These are phyloP conservation scores for Congeria kusceri DNA, from an alignment of 2,888 invertebrate genomes.

Conservation along the genomic window DNA sequence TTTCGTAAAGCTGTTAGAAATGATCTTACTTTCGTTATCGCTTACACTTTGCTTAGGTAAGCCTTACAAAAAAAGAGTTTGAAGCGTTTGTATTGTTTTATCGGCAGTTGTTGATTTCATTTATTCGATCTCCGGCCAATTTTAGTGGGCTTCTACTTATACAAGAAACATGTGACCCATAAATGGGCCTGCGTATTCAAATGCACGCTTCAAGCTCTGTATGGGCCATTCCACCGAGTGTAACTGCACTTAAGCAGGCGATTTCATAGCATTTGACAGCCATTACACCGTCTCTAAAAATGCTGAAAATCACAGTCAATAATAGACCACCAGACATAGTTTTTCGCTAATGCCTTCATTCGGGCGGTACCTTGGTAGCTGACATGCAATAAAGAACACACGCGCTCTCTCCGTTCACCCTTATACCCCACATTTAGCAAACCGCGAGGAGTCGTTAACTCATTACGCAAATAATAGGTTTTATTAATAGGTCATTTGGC, in stretches of 20 bases:
- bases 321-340: slow-evolving; percentile 74
- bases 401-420: slow-evolving; percentile 36
- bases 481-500: slow-evolving; percentile 14
- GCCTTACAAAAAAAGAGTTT: too few relatives aligned
- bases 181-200: too few relatives aligned
- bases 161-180: too few relatives aligned
- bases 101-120: too few relatives aligned
- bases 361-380: too few relatives aligned
- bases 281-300: slow-evolving; percentile 51
- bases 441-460: slow-evolving; percentile 33
- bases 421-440: slow-evolving; percentile 47
- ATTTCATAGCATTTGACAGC: slow-evolving; percentile 42
- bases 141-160: too few relatives aligned
- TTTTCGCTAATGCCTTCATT: neutral
- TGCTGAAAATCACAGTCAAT: slow-evolving; percentile 65
- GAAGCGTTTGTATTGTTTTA: too few relatives aligned
- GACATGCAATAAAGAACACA: slow-evolving; percentile 65
- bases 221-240: slow-evolving; percentile 72
- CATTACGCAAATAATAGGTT: slow-evolving; percentile 29
- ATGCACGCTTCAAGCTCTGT: slow-evolving; percentile 59
- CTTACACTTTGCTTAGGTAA: too few relatives aligned
- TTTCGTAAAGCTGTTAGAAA: too few relatives aligned
- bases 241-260: slow-evolving; percentile 58
- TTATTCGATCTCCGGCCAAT: too few relatives aligned
- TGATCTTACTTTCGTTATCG: too few relatives aligned